A percentile compares a stretch with the other conserved stretches of the same genome.
Conservation (phyloP, 1,140 invertebrate species). For the Dendrolimus kikuchii region DNA sequence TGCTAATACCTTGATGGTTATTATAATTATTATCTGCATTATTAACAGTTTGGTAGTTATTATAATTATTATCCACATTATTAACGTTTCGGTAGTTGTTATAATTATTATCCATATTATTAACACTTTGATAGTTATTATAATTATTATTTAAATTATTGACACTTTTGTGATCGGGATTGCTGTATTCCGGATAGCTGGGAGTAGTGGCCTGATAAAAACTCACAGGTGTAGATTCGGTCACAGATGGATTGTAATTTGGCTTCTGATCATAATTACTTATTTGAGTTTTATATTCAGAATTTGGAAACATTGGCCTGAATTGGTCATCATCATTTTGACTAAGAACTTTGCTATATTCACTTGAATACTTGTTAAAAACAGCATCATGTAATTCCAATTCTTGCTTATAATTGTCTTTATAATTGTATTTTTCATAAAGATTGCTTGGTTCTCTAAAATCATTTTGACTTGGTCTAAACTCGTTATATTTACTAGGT, state of each 20-base stretch:
- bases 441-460: too few species aligned
- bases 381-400: background rate
- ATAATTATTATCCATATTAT: too few species aligned
- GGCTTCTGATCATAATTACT: too few species aligned
- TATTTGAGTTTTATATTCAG: too few species aligned
- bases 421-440: too few species aligned
- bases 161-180: background rate
- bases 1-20: background rate
- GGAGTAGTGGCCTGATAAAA: too few species aligned
- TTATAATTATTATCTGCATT: background rate
- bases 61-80: conserved; percentile 2
- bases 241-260: too few species aligned
- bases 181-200: background rate
- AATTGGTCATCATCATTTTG: background rate
- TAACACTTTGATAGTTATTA: conserved; percentile 1
- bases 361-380: background rate
- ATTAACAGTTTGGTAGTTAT: background rate
- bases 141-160: conserved; percentile 2
- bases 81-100: too few species aligned
- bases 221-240: too few species aligned
- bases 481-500: conserved; percentile 1
- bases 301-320: too few species aligned
- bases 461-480: background rate
- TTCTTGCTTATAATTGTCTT: too few species aligned
- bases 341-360: background rate